A percentile compares a stretch with the other conserved stretches of the same genome.
Conservation (phyloP, 1,140 invertebrate species). For the silkworm (Bombyx mori) region DNA sequence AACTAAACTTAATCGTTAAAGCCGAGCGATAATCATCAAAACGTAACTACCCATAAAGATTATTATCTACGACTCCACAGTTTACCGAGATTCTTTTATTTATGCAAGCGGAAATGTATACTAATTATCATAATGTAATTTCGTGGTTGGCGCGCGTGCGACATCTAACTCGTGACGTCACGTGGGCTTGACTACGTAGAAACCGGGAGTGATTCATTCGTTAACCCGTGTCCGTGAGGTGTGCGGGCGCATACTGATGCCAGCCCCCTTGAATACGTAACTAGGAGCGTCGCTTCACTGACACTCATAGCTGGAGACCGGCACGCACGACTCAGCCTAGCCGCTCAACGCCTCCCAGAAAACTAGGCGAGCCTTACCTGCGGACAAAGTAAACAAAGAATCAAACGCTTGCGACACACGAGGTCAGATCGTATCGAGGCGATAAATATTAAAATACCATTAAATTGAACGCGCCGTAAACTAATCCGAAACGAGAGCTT, state of each 20-base stretch:
- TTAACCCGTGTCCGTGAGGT: constrained; percentile 49
- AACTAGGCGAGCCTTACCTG: constrained; percentile 31
- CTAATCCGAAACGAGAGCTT: constrained; percentile 1
- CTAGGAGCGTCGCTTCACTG: constrained; percentile 25
- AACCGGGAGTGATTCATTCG: constrained; percentile 53
- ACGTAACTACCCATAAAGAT: not conserved
- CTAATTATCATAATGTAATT: constrained; percentile 43
- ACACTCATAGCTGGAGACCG: constrained; percentile 21
- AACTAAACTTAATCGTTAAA: not conserved
- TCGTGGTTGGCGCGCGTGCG: constrained; percentile 47
- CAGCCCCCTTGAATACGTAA: constrained; percentile 34
- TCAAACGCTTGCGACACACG: not conserved
- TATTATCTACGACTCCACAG: not conserved
- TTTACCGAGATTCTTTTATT: constrained; percentile 17
- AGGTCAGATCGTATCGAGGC: constrained; percentile 1
- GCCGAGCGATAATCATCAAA: not conserved
- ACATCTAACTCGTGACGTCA: constrained; percentile 61
- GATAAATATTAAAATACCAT: constrained; percentile 6
- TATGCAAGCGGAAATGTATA: constrained; percentile 37
- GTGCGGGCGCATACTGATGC: constrained; percentile 62
- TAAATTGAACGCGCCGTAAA: constrained; percentile 5
- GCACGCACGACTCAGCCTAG: constrained; percentile 5
- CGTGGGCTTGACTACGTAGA: constrained; percentile 38
- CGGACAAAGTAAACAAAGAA: constrained; percentile 18
- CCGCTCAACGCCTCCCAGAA: constrained; percentile 7